Evolutionary conservation across 2,888 invertebrate species (phyloP), one percentile per base, ranked within the genome.

Genomic region (Dascillus cervinus): DNA sequence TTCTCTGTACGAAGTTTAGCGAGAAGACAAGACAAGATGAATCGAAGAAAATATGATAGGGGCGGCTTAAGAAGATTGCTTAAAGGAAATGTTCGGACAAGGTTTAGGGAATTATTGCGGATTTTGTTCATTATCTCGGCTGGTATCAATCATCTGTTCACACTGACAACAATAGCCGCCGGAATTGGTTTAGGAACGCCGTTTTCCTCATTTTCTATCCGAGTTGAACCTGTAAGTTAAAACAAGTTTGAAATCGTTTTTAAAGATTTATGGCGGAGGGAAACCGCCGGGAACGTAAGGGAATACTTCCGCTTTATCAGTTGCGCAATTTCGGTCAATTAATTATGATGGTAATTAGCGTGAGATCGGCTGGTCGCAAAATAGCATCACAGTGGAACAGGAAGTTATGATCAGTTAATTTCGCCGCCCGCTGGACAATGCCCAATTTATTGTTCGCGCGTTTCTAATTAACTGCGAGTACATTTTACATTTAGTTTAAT

Each of bases 401-500:
- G 53, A 57, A 55, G 51, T 56, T 53, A 52, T 52, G 53, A 56
- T 53, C 52, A 50, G 53, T 53, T 56, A 56, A 54, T 56, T 56
- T 54, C 41, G 41, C 53, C 43, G 37, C 36, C 37, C 39, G 39
- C 51, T 50, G 47, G 49, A 50, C 50, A 43, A 40, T 32, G 27
- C 39, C n/a, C 43, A 53, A 56, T 55, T 55, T 52, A 53, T 53
- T 46, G 46, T 48, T 40, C 41, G 39, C 44, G 41, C 32, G n/a
- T n/a, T 44, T 40, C 44, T 52, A 54, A 55, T 55, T 55, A 50
- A 52, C 46, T 43, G 39, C 44, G 28, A 42, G 42, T 43, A 38
- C 44, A 41, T 50, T 44, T 29, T 37, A 38, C 38, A 37, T 39
- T 43, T 46, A 45, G 46, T 44, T 43, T 41, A 46, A 46, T 44